These are phyloP conservation scores for Helicolenus hilgendorfi DNA, from an alignment of 2,797 vertebrate genomes.

Conservation along the genomic window DNA sequence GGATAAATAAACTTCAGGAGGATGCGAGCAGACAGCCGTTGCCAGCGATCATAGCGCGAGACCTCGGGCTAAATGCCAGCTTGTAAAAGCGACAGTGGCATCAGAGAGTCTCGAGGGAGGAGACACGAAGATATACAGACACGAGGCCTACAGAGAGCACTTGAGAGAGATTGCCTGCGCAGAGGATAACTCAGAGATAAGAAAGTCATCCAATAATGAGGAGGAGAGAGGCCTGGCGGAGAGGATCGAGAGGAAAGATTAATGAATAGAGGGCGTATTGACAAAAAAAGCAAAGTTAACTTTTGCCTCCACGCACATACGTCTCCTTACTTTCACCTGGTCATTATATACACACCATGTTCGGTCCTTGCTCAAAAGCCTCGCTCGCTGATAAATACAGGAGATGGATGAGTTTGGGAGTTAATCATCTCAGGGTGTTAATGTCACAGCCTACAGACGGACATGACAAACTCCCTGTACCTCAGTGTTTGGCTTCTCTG, in stretches of 20 bases:
- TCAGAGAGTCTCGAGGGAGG: constrained; percentile 34
- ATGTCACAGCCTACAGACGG: constrained; percentile 71
- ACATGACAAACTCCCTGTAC: constrained; percentile 64
- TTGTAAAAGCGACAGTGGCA: constrained; percentile 52
- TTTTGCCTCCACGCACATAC: not conserved
- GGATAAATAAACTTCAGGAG: constrained; percentile 65
- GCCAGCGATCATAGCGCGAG: constrained; percentile 34
- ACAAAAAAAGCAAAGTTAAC: constrained; percentile 39
- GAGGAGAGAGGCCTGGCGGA: constrained; percentile 29
- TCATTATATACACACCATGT: not conserved
- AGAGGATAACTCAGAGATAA: constrained; percentile 62
- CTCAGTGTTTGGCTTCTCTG: constrained; percentile 46
- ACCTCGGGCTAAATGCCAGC: constrained; percentile 65
- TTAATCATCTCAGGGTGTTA: constrained; percentile 72
- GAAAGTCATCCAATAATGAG: constrained; percentile 68
- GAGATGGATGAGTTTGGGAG: constrained; percentile 59
- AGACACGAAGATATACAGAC: constrained; percentile 59
- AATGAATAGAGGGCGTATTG: constrained; percentile 42
- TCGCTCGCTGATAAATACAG: constrained; percentile 48
- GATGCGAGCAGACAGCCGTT: constrained; percentile 37
- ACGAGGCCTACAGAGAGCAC: constrained; percentile 46
- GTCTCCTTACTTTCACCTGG: not conserved
- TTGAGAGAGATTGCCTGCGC: constrained; percentile 57
- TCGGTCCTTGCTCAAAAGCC: constrained; percentile 32
- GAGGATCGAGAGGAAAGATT: constrained; percentile 8